These are phyloP conservation scores for Valencia hispanica DNA, from an alignment of 2,797 vertebrate species.

Conservation along the genomic window DNA sequence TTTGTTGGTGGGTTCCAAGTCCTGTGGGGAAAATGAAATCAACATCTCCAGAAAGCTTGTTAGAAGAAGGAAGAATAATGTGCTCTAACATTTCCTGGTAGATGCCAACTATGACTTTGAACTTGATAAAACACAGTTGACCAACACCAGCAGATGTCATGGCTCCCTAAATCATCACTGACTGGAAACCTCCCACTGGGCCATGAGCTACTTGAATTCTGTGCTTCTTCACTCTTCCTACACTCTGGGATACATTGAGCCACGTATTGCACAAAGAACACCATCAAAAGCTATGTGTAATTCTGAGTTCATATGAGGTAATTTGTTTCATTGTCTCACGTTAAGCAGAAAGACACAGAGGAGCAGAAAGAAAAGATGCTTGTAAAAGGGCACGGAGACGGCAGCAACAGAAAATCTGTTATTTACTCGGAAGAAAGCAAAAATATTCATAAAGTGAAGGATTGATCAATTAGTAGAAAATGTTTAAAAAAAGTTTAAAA, in stretches of 20 bases:
- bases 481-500: neutral
- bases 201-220: neutral
- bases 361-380: neutral
- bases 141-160: neutral
- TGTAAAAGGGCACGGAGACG: neutral
- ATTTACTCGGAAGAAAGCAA: slow-evolving; percentile 20
- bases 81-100: too few relatives aligned
- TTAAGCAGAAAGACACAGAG: neutral
- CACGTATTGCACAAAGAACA: slow-evolving; percentile 6
- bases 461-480: neutral
- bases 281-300: slow-evolving; percentile 12
- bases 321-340: slow-evolving; percentile 30
- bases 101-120: neutral
- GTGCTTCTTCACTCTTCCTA: neutral
- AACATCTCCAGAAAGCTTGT: too few relatives aligned
- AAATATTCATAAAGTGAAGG: neutral
- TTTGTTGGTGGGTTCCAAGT: too few relatives aligned
- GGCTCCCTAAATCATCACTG: neutral
- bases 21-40: too few relatives aligned
- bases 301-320: slow-evolving; percentile 15
- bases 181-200: neutral
- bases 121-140: neutral
- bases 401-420: slow-evolving; percentile 13
- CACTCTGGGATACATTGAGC: neutral
- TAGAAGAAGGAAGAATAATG: too few relatives aligned